Conservation (phyloP, 2,113 vertebrate species). For the Anhinga rufa region DNA sequence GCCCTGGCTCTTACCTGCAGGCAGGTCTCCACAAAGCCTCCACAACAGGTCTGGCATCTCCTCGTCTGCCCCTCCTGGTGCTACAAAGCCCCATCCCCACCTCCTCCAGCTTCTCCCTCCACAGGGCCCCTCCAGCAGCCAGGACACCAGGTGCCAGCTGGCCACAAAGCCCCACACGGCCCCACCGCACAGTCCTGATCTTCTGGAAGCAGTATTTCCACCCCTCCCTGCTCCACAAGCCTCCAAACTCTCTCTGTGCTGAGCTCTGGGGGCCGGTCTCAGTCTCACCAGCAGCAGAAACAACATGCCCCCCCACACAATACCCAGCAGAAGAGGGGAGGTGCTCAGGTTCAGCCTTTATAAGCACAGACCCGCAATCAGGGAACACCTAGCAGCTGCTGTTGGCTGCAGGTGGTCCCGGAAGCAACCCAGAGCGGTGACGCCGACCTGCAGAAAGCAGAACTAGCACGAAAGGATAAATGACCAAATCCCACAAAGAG, state of each 20-base stretch:
- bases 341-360: not conserved
- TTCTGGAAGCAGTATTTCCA: not conserved
- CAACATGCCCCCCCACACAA: accelerated
- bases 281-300: not conserved
- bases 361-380: not conserved
- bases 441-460: accelerated
- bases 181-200: accelerated
- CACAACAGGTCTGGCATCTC: no score
- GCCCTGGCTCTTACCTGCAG: not conserved
- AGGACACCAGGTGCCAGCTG: not conserved
- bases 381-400: not conserved
- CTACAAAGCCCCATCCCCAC: accelerated
- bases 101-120: not conserved
- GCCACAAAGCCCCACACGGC: not conserved
- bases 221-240: not conserved
- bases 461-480: accelerated
- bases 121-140: not conserved
- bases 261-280: accelerated
- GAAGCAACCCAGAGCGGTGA: not conserved
- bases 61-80: not conserved
- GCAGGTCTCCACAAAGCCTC: not conserved
- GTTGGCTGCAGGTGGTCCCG: not conserved
- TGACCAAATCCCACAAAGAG: not conserved
- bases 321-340: accelerated
- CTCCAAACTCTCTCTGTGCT: no score